Conservation (phyloP, 1,140 invertebrate species). For the Drosophila parabipectinata region DNA sequence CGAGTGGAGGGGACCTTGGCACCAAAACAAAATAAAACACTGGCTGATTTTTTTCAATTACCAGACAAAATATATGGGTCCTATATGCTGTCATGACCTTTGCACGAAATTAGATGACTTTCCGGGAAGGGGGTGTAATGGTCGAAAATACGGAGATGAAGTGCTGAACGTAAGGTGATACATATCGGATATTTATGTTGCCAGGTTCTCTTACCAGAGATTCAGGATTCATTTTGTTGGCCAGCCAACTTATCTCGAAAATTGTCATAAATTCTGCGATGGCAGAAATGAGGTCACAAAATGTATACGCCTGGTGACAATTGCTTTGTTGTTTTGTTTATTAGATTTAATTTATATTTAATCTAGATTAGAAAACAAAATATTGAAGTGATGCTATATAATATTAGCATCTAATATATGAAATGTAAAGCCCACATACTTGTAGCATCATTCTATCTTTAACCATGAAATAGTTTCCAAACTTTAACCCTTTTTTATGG, state of each 20-base stretch:
- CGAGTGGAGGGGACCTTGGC: slow-evolving; percentile 40
- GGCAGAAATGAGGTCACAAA: slow-evolving; percentile 13
- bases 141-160: slow-evolving; percentile 11
- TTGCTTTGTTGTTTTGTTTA: slow-evolving; percentile 3
- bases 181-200: slow-evolving; percentile 48
- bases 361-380: background rate
- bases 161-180: slow-evolving; percentile 39
- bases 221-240: slow-evolving; percentile 13
- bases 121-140: background rate
- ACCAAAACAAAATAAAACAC: slow-evolving; percentile 42
- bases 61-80: slow-evolving; percentile 65
- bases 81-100: slow-evolving; percentile 70
- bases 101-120: slow-evolving; percentile 54
- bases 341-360: background rate
- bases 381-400: no score
- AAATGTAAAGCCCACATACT: background rate
- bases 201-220: slow-evolving; percentile 14
- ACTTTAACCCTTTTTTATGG: slow-evolving; percentile 4
- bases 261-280: slow-evolving; percentile 22
- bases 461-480: slow-evolving; percentile 9
- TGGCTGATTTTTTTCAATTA: slow-evolving; percentile 73
- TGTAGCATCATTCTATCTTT: background rate
- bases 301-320: slow-evolving; percentile 5
- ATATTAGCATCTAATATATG: background rate
- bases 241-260: slow-evolving; percentile 21